phyloP scores from a whole-genome alignment of 2,888 invertebrate species.

The Drosophila mayaguana region DNA sequence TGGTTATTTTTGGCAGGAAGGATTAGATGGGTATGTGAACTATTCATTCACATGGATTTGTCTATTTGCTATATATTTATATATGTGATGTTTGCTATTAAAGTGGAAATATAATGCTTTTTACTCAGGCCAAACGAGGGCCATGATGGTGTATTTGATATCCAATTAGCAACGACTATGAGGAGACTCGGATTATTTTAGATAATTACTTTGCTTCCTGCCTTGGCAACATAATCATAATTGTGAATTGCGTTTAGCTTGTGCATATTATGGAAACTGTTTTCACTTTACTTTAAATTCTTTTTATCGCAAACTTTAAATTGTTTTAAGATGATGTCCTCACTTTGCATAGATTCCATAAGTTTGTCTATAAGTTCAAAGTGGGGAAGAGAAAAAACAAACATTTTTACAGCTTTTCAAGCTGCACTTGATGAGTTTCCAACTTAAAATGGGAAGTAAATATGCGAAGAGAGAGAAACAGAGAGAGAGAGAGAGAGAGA shows the following conservation, averaged over 20 bases:
- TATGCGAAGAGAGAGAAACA: neutral
- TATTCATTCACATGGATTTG: slow-evolving; percentile 10
- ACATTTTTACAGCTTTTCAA: neutral
- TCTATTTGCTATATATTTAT: neutral
- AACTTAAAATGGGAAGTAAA: slow-evolving; percentile 6
- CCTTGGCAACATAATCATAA: too few species aligned
- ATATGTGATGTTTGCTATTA: neutral
- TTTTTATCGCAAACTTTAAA: neutral
- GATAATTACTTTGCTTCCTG: neutral
- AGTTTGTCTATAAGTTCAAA: slow-evolving; percentile 1
- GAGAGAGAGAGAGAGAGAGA: neutral
- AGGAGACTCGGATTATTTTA: neutral
- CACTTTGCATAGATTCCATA: neutral
- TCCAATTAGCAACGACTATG: neutral
- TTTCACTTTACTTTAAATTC: neutral
- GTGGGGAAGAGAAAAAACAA: neutral
- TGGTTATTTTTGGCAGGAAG: slow-evolving; percentile 10
- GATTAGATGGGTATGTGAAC: slow-evolving; percentile 27
- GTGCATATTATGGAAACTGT: neutral
- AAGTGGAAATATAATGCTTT: neutral
- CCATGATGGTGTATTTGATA: neutral
- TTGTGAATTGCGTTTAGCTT: neutral
- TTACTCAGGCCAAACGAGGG: neutral
- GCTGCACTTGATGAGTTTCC: neutral
- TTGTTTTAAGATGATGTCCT: neutral